These are phyloP conservation scores for Ia io DNA, from an alignment of 2,113 vertebrate species.

Conservation along the genomic window DNA sequence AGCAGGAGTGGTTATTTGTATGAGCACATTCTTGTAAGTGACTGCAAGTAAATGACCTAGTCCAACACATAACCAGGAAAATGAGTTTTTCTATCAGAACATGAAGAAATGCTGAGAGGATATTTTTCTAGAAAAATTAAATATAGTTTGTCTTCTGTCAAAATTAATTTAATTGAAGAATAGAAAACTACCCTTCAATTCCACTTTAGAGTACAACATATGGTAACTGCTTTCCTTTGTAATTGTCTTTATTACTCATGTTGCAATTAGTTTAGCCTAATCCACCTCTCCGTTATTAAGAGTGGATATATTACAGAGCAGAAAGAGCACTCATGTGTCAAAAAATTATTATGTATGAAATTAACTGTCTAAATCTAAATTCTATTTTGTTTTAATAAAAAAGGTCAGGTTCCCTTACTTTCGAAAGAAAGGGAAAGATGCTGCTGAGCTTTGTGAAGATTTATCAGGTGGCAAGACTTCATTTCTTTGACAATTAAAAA, in stretches of 20 bases:
- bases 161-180: slow-evolving; percentile 56
- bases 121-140: neutral
- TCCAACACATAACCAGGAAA: neutral
- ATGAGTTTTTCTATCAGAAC: neutral
- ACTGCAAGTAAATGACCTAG: neutral
- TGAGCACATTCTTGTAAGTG: neutral
- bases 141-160: slow-evolving; percentile 43
- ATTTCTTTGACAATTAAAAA: slow-evolving; percentile 55
- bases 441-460: neutral
- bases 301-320: slow-evolving; percentile 21
- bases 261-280: slow-evolving; percentile 47
- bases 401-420: neutral
- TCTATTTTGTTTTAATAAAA: slow-evolving; percentile 32
- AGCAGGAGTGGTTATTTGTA: neutral
- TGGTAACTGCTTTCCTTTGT: slow-evolving; percentile 39
- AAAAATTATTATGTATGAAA: slow-evolving; percentile 58
- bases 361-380: slow-evolving; percentile 32
- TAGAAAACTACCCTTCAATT: slow-evolving; percentile 36
- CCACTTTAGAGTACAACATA: slow-evolving; percentile 21
- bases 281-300: slow-evolving; percentile 31
- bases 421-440: neutral
- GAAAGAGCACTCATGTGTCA: neutral
- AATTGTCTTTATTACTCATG: slow-evolving; percentile 53
- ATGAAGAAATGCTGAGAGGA: neutral
- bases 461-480: neutral